Evolutionary conservation across 2,797 vertebrate species (phyloP).

Genomic region (Sphenopsis melanotis): DNA sequence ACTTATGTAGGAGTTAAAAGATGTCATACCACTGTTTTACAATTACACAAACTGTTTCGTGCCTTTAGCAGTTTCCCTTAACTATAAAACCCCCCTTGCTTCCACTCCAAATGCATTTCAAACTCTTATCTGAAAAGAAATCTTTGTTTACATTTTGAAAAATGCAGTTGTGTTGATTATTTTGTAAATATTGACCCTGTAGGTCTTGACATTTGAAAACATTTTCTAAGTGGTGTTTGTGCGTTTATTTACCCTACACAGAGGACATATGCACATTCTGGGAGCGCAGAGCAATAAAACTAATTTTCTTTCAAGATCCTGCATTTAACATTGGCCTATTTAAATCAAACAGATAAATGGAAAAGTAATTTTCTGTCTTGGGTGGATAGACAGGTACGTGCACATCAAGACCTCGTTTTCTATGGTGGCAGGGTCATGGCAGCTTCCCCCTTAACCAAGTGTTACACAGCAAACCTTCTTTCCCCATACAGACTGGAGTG

Average conservation of each 20-base stretch:
- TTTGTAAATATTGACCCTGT: neutral
- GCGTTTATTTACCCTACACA: neutral
- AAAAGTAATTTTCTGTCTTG: neutral
- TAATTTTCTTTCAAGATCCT: neutral
- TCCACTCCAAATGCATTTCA: neutral
- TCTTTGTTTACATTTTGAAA: neutral
- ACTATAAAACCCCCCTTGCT: neutral
- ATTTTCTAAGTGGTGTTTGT: neutral
- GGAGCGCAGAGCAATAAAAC: neutral
- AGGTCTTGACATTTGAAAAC: neutral
- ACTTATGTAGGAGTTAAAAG: neutral
- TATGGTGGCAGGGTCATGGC: fast-evolving
- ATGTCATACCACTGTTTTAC: neutral
- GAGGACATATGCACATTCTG: neutral
- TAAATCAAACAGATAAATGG: neutral
- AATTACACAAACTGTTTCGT: neutral
- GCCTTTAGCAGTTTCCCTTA: neutral
- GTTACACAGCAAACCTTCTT: neutral
- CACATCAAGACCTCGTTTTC: fast-evolving
- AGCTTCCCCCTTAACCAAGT: neutral
- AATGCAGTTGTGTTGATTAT: neutral
- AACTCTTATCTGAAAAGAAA: neutral
- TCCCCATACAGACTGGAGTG: neutral
- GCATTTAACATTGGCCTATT: neutral
- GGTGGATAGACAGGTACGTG: fast-evolving